phyloP scores from a whole-genome alignment of 2,797 vertebrate genomes.

The Parambassis ranga region DNA sequence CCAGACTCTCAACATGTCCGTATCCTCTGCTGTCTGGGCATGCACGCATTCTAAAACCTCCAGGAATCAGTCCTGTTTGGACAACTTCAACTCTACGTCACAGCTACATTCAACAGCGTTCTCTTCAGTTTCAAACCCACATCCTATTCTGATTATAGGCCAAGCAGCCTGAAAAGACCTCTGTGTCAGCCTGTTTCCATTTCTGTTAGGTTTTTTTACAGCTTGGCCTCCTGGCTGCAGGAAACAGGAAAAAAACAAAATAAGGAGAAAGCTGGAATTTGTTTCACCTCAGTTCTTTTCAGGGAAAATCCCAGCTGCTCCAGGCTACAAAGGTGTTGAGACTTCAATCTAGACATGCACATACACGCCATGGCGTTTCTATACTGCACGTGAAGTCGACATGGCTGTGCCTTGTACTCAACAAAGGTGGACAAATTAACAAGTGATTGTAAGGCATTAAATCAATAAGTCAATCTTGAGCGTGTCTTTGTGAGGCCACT shows the following conservation, averaged over 20 bases:
- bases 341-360: constrained; percentile 35
- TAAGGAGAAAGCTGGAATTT: constrained; percentile 51
- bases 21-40: constrained; percentile 26
- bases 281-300: constrained; percentile 57
- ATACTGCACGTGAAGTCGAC: neutral
- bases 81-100: constrained; percentile 42
- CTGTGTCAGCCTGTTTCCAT: constrained; percentile 65
- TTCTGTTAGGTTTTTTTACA: constrained; percentile 70
- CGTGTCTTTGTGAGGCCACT: constrained; percentile 13
- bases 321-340: constrained; percentile 46
- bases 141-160: constrained; percentile 63
- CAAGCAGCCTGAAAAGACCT: constrained; percentile 66
- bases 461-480: constrained; percentile 17
- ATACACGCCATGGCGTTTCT: constrained; percentile 32
- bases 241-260: constrained; percentile 54
- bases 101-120: constrained; percentile 35
- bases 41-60: constrained; percentile 27
- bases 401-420: constrained; percentile 10
- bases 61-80: constrained; percentile 30
- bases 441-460: constrained; percentile 29
- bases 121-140: constrained; percentile 65
- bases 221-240: constrained; percentile 53
- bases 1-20: constrained; percentile 24
- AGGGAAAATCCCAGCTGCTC: constrained; percentile 62
- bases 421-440: constrained; percentile 30